Base-by-base conservation (phyloP, 2,113 vertebrate species). In the Porphyrio hochstetteri region DNA sequence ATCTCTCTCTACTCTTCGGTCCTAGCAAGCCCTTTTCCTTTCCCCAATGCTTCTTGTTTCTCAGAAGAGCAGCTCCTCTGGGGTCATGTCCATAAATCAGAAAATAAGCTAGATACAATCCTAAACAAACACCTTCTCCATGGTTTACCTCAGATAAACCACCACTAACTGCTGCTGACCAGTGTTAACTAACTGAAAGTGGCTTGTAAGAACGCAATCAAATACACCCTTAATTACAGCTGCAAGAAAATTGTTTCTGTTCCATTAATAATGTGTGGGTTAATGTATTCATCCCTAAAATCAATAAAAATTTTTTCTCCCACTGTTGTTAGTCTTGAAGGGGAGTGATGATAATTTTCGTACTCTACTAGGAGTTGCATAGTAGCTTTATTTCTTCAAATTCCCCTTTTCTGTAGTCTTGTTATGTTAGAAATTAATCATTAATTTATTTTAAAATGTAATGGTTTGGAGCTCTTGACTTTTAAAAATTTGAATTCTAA, bases 371-470 rank as follows among this genome's bases (percentile, higher is more conserved):
- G n/a, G 11, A 89, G 46, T 25, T 16, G 15, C n/a, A 78, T 16
- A 75, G 56, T 42, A 78, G 42, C 75, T 94, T 53, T 71, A 46
- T 48, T 92, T 91, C 53, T 85, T 87, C 29, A 90, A 42, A 79
- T 48, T 10, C 3, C 1, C 36, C 25, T 67, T 89, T 89, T 67
- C 42, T 80, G 33, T 27, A 77, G 21, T 68, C 35, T 46, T 80
- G 17, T 84, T 79, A 40, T 19, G 18, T 52, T 82, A 48, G 50
- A 88, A 93, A 85, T 57, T 82, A 27, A 61, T 69, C 20, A 68
- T 74, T 70, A 70, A 70, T 68, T 82, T 59, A 38, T 52, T 86
- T 63, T 11, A 18, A 90, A 79, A 89, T 61, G 7, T 31, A 82
- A 68, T 16, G 7, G 3, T 81, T 64, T 36, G 9, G 10, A 29